Evolutionary conservation across 2,113 vertebrate genomes (phyloP), one percentile per base, ranked within the genome.

Genomic region (Strix aluco): DNA sequence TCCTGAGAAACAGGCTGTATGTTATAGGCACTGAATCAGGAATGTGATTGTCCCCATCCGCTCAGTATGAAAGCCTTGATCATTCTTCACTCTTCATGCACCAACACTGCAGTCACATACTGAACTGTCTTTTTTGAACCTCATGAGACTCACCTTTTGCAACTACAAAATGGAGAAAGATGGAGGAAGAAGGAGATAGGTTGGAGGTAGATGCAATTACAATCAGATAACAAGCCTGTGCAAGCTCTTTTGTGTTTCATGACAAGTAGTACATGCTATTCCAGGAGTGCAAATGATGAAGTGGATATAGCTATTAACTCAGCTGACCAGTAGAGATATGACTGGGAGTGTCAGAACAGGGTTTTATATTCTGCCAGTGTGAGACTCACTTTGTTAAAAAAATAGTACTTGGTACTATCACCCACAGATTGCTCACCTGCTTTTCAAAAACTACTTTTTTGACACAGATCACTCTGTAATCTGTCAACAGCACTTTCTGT

Each of bases 101-200:
- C 20, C 30, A 72, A 4, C 13, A 6, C 29, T 11, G 9, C 32
- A 81, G 20, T 9, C 59, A 55, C 0, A 0, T 5, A 6, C 1
- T 34, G 13, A 63, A 21, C 15, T 38, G 0, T 5, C 38, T 18
- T 25, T 14, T 12, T 23, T 1, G 1, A n/a, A 8, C 20, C 21
- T 44, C 25, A 5, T 9, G 59, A 54, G 5, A 42, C 8, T 66
- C 8, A 17, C 11, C 13, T 36, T 67, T 55, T 55, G 7, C 22
- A 75, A 0, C 26, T 36, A 29, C 18, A 78, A n/a, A 52, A 18
- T 46, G 71, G 38, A 72, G 11, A 11, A 19, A 58, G 36, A 13
- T 38, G 40, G 34, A 40, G 13, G 40, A 13, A 74, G 11, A 2
- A 14, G 21, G 42, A 65, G 54, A 12, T 1, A 38, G 23, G 7